These are phyloP conservation scores for Sarotherodon lohbergeri DNA, from an alignment of 2,113 vertebrate genomes.

Conservation along the genomic window DNA sequence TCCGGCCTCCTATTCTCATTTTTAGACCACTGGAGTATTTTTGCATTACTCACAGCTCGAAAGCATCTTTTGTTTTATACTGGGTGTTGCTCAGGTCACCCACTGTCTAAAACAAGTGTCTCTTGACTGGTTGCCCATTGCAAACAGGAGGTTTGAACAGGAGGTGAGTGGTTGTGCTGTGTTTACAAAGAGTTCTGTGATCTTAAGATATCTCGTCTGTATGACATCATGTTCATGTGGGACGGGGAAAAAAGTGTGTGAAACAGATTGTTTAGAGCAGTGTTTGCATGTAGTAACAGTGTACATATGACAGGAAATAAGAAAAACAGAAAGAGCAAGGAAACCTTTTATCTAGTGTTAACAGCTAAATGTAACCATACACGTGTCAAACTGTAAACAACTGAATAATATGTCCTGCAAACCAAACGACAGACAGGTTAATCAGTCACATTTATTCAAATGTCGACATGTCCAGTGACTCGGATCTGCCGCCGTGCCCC, in stretches of 20 bases:
- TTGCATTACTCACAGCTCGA: not conserved
- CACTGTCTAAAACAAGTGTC: not conserved
- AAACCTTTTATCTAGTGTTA: not conserved
- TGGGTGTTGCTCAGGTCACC: not conserved
- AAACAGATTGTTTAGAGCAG: not conserved
- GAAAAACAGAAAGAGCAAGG: not conserved
- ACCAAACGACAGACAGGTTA: not conserved
- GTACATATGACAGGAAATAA: not conserved
- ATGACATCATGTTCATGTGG: not conserved
- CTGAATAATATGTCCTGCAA: not conserved
- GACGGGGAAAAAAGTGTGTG: not conserved
- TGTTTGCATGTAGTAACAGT: not conserved
- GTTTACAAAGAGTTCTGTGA: not conserved
- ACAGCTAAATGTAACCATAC: not conserved
- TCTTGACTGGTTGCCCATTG: not conserved
- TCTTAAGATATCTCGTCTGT: no score
- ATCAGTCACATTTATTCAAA: not conserved
- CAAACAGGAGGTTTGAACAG: not conserved
- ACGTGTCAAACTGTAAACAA: not conserved
- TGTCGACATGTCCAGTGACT: not conserved
- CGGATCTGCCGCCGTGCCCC: constrained; percentile 39
- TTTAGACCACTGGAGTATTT: not conserved
- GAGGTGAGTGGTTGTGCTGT: not conserved
- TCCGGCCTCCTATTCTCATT: not conserved
- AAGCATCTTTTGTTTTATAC: not conserved